These are phyloP conservation scores for Bombus picipes DNA, from an alignment of 1,140 invertebrate species.

Conservation along the genomic window DNA sequence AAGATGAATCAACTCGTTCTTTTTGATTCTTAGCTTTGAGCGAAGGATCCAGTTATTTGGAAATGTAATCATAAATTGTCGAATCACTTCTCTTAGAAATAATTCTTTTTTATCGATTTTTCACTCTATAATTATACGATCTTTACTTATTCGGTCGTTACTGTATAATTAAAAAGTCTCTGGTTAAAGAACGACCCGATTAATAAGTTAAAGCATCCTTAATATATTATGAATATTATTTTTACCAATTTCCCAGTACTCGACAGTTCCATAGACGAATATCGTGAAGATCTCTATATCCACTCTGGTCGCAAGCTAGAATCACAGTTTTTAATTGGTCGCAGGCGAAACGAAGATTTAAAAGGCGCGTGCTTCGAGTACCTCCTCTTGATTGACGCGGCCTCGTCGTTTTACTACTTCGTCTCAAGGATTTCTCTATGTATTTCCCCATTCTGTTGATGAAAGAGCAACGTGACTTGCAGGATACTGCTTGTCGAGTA, in stretches of 20 bases:
- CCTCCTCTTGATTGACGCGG: neutral
- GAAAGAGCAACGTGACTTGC: constrained; percentile 19
- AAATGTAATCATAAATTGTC: too few species aligned
- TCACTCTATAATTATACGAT: neutral
- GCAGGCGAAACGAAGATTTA: neutral
- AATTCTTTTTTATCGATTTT: neutral
- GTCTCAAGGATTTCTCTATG: neutral
- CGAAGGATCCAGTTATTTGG: neutral
- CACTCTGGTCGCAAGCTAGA: neutral
- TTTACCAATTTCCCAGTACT: neutral
- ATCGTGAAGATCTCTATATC: neutral
- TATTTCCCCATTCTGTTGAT: neutral
- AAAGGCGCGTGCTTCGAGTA: neutral
- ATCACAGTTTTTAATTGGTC: constrained; percentile 4
- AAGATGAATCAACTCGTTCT: neutral
- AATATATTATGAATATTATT: neutral
- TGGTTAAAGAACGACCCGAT: too few species aligned
- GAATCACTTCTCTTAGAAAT: too few species aligned
- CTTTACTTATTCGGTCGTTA: neutral
- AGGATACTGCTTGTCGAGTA: neutral
- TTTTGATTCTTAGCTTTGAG: too few species aligned
- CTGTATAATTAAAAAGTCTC: neutral
- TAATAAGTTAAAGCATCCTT: neutral
- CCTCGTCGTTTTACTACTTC: neutral
- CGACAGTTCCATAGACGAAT: neutral